These are phyloP conservation scores for Exaiptasia diaphana DNA, from an alignment of 64 coral and sea anemone species.

Conservation along the genomic window DNA sequence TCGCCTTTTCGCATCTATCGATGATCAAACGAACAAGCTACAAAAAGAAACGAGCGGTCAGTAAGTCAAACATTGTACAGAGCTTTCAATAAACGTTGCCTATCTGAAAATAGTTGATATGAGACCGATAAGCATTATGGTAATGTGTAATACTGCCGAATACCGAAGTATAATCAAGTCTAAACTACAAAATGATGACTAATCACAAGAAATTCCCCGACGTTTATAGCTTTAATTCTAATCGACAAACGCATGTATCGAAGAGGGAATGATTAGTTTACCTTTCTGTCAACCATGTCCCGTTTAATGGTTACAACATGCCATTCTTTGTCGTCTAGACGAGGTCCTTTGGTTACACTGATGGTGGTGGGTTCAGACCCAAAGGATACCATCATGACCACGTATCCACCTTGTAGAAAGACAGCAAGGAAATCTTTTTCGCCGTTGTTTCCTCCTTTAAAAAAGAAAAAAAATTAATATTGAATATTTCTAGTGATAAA, in stretches of 20 bases:
- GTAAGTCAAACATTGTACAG: not conserved
- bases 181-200: no score
- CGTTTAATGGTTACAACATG: conserved; percentile 71
- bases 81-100: no score
- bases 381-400: conserved; percentile 54
- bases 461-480: no score
- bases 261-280: no score
- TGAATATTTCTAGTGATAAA: no score
- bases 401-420: conserved; percentile 43
- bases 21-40: conserved; percentile 59
- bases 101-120: no score
- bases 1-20: conserved; percentile 43
- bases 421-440: conserved; percentile 80
- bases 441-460: conserved; percentile 71
- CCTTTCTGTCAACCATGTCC: conserved; percentile 59
- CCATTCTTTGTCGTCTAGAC: conserved; percentile 74
- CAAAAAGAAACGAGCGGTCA: not conserved
- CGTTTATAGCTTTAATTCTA: no score
- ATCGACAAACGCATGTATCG: no score
- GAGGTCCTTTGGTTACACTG: conserved; percentile 59
- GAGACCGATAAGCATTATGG: no score
- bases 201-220: no score
- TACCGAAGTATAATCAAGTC: no score
- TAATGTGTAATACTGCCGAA: no score
- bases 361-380: conserved; percentile 34